Base-by-base conservation (phyloP, 2,113 vertebrate species). In the Prinia subflava region DNA sequence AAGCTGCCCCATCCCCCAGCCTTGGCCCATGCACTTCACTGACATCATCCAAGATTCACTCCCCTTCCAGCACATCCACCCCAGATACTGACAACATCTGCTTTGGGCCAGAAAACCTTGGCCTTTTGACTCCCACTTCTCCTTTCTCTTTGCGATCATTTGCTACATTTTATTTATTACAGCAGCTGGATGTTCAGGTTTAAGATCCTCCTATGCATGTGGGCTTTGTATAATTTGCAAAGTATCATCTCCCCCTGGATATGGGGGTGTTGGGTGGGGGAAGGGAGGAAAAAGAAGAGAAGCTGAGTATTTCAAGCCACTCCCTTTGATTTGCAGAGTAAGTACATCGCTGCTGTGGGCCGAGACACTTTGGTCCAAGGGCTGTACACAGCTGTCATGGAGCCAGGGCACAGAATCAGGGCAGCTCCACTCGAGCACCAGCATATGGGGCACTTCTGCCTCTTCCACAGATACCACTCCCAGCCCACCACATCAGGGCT, bases 381-480 rank as follows among this genome's bases (percentile, higher is more conserved):
- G 75, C 84, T 46, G 31, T 3, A 30, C 0, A 1, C 37, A 41
- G 84, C 22, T 1, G 0, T 11, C 2, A 0, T 0, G 2, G 49
- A 71, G 57, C 27, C 63, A 30, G 76, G 13, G 7, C 7, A 6
- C 52, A n/a, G 30, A 77, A 59, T 13, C n/a, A 44, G 22, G 37
- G 50, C 57, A 94, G 62, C 49, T 47, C 67, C 2, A 22, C 49
- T 39, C 33, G 25, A 44, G 27, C 15, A 4, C 62, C 2, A 1
- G 41, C 20, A 41, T 0, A 7, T 0, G 0, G 24, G 18, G 22
- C 18, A 9, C 57, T 41, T 15, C 21, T 67, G 75, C 10, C 24
- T 80, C 60, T 23, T 17, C 16, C 42, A 53, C n/a, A 42, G 25
- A 49, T 8, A 76, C 11, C 35, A 42, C 16, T 20, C 52, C 35